phyloP scores from a whole-genome alignment of 2,797 vertebrate species.

The Phrynocephalus forsythii region DNA sequence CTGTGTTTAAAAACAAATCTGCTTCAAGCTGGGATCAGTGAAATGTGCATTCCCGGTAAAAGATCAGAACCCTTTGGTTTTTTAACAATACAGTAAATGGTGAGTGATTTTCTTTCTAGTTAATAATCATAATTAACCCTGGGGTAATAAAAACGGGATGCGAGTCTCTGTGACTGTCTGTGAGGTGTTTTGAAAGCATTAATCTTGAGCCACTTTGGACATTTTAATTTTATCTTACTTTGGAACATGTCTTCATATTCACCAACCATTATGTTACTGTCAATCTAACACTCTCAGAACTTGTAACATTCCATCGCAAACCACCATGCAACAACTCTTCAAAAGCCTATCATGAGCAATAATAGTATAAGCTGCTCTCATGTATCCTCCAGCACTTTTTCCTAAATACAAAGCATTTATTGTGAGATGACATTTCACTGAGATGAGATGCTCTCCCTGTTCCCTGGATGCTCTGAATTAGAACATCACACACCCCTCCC shows the following conservation, averaged over 20 bases:
- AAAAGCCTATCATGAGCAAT: conserved; percentile 64
- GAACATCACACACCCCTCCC: conserved; percentile 15
- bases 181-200: conserved; percentile 41
- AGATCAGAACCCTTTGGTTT: too few species aligned
- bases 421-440: conserved; percentile 73
- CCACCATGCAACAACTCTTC: neutral
- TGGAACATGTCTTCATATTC: neutral
- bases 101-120: too few species aligned
- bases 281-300: conserved; percentile 47
- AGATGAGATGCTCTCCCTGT: conserved; percentile 48
- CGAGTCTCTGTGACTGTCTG: conserved; percentile 50
- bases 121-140: too few species aligned
- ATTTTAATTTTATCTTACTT: conserved; percentile 23
- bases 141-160: neutral
- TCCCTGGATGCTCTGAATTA: conserved; percentile 51
- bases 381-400: conserved; percentile 45
- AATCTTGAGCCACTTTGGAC: conserved; percentile 40
- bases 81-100: too few species aligned
- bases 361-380: conserved; percentile 52
- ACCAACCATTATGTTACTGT: conserved; percentile 30
- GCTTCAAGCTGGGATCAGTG: too few species aligned
- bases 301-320: conserved; percentile 30
- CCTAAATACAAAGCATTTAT: conserved; percentile 66
- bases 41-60: too few species aligned
- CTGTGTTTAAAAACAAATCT: too few species aligned